A percentile compares a stretch with the other conserved stretches of the same genome.
These are phyloP conservation scores for Parotocinclus haroldoi DNA, from an alignment of 2,797 vertebrate species.

Conservation along the genomic window DNA sequence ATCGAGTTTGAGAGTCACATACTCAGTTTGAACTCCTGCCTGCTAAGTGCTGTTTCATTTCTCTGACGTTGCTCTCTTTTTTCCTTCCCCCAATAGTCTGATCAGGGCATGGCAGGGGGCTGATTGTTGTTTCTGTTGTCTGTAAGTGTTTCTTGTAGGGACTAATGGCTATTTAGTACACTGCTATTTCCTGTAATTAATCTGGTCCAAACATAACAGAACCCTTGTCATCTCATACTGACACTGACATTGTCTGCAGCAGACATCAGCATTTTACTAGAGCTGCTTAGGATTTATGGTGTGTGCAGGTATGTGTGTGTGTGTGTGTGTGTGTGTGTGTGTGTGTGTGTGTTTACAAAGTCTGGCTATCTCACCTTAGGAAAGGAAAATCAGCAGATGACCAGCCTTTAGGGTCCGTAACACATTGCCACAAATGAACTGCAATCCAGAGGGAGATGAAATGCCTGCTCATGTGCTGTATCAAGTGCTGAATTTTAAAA, in stretches of 20 bases:
- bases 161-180: slow-evolving; percentile 45
- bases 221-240: slow-evolving; percentile 46
- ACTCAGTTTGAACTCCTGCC: slow-evolving; percentile 13
- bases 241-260: slow-evolving; percentile 20
- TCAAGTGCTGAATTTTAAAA: slow-evolving; percentile 78
- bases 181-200: slow-evolving; percentile 52
- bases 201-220: slow-evolving; percentile 50
- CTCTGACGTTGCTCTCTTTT: slow-evolving; percentile 2
- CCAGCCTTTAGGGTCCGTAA: slow-evolving; percentile 74
- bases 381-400: slow-evolving; percentile 74
- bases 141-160: slow-evolving; percentile 47
- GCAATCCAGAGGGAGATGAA: slow-evolving; percentile 75
- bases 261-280: slow-evolving; percentile 28
- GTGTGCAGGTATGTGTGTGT: slow-evolving; percentile 11
- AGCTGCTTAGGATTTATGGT: slow-evolving; percentile 20
- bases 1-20: slow-evolving; percentile 1
- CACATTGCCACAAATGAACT: slow-evolving; percentile 76
- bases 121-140: slow-evolving; percentile 48
- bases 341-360: slow-evolving; percentile 30
- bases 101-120: slow-evolving; percentile 32
- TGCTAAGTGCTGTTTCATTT: slow-evolving; percentile 21
- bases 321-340: slow-evolving; percentile 13
- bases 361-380: slow-evolving; percentile 72
- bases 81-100: slow-evolving; percentile 8
- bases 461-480: slow-evolving; percentile 72